phyloP scores from a whole-genome alignment of 2,797 vertebrate genomes.

The Merluccius polli region DNA sequence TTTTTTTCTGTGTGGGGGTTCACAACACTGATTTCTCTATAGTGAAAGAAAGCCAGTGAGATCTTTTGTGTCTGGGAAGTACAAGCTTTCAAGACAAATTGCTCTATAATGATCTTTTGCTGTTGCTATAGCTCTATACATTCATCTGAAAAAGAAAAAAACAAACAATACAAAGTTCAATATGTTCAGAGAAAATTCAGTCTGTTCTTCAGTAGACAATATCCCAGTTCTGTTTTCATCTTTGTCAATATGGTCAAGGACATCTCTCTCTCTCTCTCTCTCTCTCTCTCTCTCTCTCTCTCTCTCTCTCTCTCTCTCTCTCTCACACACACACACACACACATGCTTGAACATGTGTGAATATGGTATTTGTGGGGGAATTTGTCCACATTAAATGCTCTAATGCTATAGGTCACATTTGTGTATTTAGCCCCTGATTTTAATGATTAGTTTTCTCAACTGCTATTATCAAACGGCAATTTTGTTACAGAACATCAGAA shows the following conservation, averaged over 20 bases:
- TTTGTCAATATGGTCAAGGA: conserved; percentile 3
- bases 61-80: conserved; percentile 1
- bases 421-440: background rate
- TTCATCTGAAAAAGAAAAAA: background rate
- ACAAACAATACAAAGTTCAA: conserved; percentile 13
- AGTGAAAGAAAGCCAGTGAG: background rate
- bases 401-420: background rate
- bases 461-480: background rate
- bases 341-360: too few species aligned
- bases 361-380: too few species aligned
- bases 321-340: too few species aligned
- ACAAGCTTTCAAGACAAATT: conserved; percentile 12
- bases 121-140: conserved; percentile 2
- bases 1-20: background rate
- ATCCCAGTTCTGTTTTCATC: background rate
- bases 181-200: conserved; percentile 4
- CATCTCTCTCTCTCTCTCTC: background rate
- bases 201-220: conserved; percentile 6
- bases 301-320: too few species aligned
- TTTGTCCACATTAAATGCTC: background rate
- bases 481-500: background rate
- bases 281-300: background rate
- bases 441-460: background rate
- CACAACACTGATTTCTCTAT: background rate
- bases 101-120: conserved; percentile 12